Base-by-base conservation (phyloP, 2,113 vertebrate genomes). In the human region DNA sequence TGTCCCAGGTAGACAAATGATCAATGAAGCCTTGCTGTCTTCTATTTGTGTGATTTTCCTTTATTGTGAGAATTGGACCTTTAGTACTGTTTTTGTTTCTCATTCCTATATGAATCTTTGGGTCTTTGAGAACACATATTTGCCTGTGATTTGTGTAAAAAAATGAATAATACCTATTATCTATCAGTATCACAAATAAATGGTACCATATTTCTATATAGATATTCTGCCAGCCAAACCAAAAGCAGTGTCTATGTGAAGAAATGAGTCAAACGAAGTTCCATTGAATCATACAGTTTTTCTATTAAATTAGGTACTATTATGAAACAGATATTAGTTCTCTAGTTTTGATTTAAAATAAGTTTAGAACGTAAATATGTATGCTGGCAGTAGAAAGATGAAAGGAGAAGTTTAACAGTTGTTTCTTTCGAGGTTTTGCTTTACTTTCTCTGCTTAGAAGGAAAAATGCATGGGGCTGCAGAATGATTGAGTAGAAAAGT, bases 1-100 rank as follows among this genome's bases (percentile, higher is more conserved):
- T 90, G 40, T 94, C 70, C 82, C 35, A 72, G 38, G 89, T 86
- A 95, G 93, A 91, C 8, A 97, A 72, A 91, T 93, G 80, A 96
- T 97, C 82, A 45, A 86, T 97, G 61, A 87, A 89, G n/a, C 18
- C 27, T 45, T 38, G 23, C 25, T 96, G 22, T 86, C 66, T 92
- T 12, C 2, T 91, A 48, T 61, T 86, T 76, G 38, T 80, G n/a
- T 73, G 78, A 75, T 70, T 92, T 43, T 89, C 25, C 94, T 95
- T 98, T 89, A 76, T 90, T 89, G 81, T 72, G 55, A 95, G 45
- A 97, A 87, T 45, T 59, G 45, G 50, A 0, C 45, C 13, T 93
- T 94, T 30, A 70, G 72, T 75, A 61, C 30, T 64, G 48, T 87
- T 22, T 76, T 73, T 17, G 89, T 90, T 84, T 4, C 66, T 96